Evolutionary conservation across 2,797 vertebrate genomes (phyloP), one percentile per base, ranked within the genome.

Genomic region (Malurus leucopterus): DNA sequence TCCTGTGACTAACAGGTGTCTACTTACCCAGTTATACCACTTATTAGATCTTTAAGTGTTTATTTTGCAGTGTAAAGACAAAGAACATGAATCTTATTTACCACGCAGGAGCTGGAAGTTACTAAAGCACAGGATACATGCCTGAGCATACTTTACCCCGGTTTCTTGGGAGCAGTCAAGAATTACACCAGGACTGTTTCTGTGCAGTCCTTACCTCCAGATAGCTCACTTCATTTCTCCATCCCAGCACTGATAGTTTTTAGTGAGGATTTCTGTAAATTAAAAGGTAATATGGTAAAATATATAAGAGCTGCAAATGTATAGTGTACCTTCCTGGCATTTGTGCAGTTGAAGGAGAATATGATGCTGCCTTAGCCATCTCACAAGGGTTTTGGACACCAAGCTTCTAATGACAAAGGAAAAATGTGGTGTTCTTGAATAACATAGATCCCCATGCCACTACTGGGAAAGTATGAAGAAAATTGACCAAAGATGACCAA

Each of bases 1-100:
- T 96, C 89, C 15, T 77, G 67, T 58, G 75, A 92, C 72, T 92
- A 94, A 93, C 83, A 96, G 95, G 92, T 92, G 53, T 46, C 57
- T 94, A 15, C 93, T 93, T 90, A 54, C 50, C 64, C 29, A 11
- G 3, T 84, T 70, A 69, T 65, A 61, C 30, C 15, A 13, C 89
- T 94, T 93, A 90, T 72, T 93, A 84, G 27, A 74, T 89, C 82
- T 92, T 4, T 84, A 90, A 91, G 72, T 64, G 74, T 93, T 83
- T 7, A n/a, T 91, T 90, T 90, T 58, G 27, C 65, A 63, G 41
- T 78, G 40, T 63, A 89, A 91, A 88, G 58, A 44, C 61, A 89
- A 93, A 95, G 89, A 77, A 65, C 43, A 43, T 76, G 41, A 68
- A 72, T 84, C 59, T 91, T 90, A 75, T 84, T 93, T 94, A 76